A percentile compares a stretch with the other conserved stretches of the same genome.
phyloP scores from a whole-genome alignment of 1,140 invertebrate genomes.

The Pogonomyrmex californicus region DNA sequence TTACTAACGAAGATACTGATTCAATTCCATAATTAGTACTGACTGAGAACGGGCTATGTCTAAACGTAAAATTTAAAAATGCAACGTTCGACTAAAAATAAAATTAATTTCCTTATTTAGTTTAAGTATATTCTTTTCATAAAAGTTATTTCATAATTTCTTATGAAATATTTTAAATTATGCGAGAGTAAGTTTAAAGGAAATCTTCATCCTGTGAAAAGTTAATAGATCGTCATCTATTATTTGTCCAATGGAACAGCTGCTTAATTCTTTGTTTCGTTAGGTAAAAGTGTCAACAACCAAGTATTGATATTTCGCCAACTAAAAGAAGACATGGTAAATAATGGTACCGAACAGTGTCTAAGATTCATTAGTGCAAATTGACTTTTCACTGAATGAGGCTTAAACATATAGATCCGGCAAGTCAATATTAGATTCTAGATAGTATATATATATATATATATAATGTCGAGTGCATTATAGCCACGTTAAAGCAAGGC shows the following conservation, averaged over 20 bases:
- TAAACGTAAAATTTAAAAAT: not conserved
- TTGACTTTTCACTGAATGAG: slow-evolving; percentile 57
- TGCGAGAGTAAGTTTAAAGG: not conserved
- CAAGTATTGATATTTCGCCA: not conserved
- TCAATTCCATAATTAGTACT: not conserved
- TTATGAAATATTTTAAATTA: not conserved
- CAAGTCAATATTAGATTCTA: slow-evolving; percentile 66
- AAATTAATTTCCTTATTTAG: not conserved
- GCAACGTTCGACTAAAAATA: not conserved
- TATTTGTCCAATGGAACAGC: not conserved
- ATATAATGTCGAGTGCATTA: slow-evolving; percentile 59
- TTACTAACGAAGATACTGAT: not conserved
- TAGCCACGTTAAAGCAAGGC: slow-evolving; percentile 48
- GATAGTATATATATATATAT: slow-evolving; percentile 52
- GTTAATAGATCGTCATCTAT: not conserved
- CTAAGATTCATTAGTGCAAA: slow-evolving; percentile 41
- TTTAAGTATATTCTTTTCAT: not conserved
- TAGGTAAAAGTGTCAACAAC: not conserved
- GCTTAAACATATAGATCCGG: slow-evolving; percentile 45
- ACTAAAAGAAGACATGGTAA: slow-evolving; percentile 3
- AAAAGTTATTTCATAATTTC: not conserved
- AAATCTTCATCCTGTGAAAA: not conserved
- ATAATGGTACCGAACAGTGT: slow-evolving; percentile 13
- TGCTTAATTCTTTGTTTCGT: not conserved
- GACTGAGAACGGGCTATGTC: not conserved